Conservation (phyloP, 2,797 vertebrate species). For the Tangara arthus region DNA sequence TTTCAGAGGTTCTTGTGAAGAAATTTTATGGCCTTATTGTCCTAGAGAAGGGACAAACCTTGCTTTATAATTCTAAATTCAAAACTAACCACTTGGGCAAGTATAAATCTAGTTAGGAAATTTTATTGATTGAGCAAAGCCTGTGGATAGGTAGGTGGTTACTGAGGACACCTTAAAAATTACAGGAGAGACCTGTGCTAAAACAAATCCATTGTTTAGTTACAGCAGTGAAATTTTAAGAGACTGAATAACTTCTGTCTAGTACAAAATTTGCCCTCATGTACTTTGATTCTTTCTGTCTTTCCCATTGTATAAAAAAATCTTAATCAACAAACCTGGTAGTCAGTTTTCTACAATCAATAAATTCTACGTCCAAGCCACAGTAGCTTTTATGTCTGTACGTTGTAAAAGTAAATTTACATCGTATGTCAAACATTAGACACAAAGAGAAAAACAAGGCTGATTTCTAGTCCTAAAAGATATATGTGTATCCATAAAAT, state of each 20-base stretch:
- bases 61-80: background rate
- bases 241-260: background rate
- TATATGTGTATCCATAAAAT: conserved; percentile 61
- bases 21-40: background rate
- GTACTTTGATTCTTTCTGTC: background rate
- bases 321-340: conserved; percentile 41
- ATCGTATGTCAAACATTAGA: conserved; percentile 70
- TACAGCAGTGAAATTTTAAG: background rate
- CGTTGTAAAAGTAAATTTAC: conserved; percentile 69
- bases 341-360: conserved; percentile 55
- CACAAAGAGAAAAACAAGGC: conserved; percentile 60
- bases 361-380: conserved; percentile 53
- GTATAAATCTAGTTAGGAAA: background rate
- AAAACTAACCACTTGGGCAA: background rate
- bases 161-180: background rate
- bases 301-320: background rate
- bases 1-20: background rate
- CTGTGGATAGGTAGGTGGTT: background rate
- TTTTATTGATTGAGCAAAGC: background rate
- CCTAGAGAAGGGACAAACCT: background rate
- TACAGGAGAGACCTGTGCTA: background rate
- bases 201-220: background rate
- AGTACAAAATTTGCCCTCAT: background rate
- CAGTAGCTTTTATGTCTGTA: conserved; percentile 66
- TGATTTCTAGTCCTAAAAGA: conserved; percentile 56